Base-by-base conservation (phyloP, 2,113 vertebrate genomes). In the Cheirogaleus medius region DNA sequence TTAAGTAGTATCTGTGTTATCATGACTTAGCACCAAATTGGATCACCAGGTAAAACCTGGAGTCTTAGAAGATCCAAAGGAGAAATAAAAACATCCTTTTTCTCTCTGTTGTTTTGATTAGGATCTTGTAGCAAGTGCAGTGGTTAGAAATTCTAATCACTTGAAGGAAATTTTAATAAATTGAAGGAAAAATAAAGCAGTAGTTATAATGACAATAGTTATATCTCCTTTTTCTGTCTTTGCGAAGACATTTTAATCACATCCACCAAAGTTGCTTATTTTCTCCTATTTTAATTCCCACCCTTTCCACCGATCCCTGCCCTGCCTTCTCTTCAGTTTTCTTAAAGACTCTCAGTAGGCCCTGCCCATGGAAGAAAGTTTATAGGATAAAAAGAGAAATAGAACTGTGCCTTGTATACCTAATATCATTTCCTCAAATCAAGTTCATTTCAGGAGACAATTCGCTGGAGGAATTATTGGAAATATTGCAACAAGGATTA, bases 391-490 rank as follows among this genome's bases (percentile, higher is more conserved):
- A 29, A 83, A 94, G 90, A 90, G 84, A 96, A 96, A 77, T 77
- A 86, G 74, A 94, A 37, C 23, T 68, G 13, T 64, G 69, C 8
- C 14, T 86, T 85, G 29, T 37, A 83, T 37, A 77, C 74, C 52
- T 95, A 47, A 87, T 85, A 85, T 87, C 27, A 93, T 82, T 96
- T 97, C 91, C 17, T 88, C 77, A 71, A 82, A 95, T 98, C 95
- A 89, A 17, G 71, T 85, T 49, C 17, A 13, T 89, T 97, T 87
- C 91, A 96, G 42, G 86, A 56, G 87, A 69, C 74, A 23, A 97
- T 1, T 63, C 89, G 6, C 8, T 60, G 78, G 66, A 83, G 42
- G 78, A 42, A 54, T 96, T 74, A 94, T 71, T 2, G 14, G 97
- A 97, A 91, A 37, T 95, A 82, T 89, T 83, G 39, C 54, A 93